Conservation (phyloP, 2,797 vertebrate genomes). For the Odontamblyopus lacepedii region DNA sequence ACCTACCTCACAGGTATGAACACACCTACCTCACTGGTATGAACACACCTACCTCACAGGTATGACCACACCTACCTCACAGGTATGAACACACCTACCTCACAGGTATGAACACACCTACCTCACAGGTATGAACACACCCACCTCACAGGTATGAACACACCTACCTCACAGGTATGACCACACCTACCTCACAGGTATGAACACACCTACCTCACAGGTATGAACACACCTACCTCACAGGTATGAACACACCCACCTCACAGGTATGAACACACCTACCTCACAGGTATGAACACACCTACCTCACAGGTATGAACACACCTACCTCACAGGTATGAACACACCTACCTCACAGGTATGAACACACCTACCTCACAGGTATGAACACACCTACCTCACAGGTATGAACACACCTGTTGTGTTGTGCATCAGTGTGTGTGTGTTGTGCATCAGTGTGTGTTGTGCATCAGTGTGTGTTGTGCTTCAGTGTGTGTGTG, state of each 20-base stretch:
- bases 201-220: background rate
- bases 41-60: background rate
- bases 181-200: too few species aligned
- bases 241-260: background rate
- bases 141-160: background rate
- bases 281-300: too few species aligned
- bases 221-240: too few species aligned
- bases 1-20: background rate
- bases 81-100: background rate
- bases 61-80: background rate
- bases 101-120: background rate
- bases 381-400: background rate
- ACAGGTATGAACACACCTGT: background rate
- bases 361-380: background rate
- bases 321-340: background rate
- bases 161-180: background rate
- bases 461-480: too few species aligned
- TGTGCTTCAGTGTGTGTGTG: too few species aligned
- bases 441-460: too few species aligned
- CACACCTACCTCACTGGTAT: too few species aligned
- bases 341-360: background rate
- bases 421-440: too few species aligned
- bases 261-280: too few species aligned
- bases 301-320: too few species aligned
- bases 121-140: background rate